Evolutionary conservation across 2,113 vertebrate genomes (phyloP).

Genomic region (Anoplopoma fimbria): DNA sequence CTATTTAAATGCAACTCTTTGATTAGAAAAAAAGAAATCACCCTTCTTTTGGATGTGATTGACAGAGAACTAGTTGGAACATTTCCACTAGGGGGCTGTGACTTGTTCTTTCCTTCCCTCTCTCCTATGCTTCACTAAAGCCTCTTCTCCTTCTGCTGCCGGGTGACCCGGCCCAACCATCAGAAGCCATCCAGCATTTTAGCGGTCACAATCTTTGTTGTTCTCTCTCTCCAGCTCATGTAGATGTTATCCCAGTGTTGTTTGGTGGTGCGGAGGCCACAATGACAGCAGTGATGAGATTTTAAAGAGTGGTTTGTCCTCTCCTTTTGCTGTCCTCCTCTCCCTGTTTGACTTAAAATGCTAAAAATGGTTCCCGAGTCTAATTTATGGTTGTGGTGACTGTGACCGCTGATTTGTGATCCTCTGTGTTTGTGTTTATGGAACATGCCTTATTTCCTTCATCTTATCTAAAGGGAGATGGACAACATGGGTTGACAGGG

Average conservation of each 20-base stretch:
- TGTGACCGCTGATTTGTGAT: conserved; percentile 81
- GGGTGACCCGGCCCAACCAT: conserved; percentile 39
- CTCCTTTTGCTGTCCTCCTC: conserved; percentile 68
- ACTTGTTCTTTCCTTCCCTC: conserved; percentile 33
- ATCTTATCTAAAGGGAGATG: conserved; percentile 82
- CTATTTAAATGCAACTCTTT: conserved; percentile 22
- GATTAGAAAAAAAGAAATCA: conserved; percentile 19
- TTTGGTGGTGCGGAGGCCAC: conserved; percentile 53
- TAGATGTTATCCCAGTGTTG: conserved; percentile 54
- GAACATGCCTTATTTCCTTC: conserved; percentile 75
- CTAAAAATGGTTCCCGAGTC: conserved; percentile 78
- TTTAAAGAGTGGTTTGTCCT: conserved; percentile 84
- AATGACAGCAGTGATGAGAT: conserved; percentile 78
- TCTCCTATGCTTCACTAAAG: conserved; percentile 29
- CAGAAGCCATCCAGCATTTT: conserved; percentile 37
- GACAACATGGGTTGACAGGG: conserved; percentile 78
- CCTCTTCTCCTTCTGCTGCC: neutral
- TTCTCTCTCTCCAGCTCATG: conserved; percentile 58
- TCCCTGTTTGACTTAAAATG: conserved; percentile 54
- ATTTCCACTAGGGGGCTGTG: conserved; percentile 60
- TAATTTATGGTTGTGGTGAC: conserved; percentile 82
- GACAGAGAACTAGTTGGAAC: conserved; percentile 12
- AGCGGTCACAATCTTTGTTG: conserved; percentile 62
- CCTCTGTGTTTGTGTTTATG: conserved; percentile 84
- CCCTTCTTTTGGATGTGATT: neutral